These are phyloP conservation scores for Drosophila orena DNA, from an alignment of 1,140 invertebrate species.

Conservation along the genomic window DNA sequence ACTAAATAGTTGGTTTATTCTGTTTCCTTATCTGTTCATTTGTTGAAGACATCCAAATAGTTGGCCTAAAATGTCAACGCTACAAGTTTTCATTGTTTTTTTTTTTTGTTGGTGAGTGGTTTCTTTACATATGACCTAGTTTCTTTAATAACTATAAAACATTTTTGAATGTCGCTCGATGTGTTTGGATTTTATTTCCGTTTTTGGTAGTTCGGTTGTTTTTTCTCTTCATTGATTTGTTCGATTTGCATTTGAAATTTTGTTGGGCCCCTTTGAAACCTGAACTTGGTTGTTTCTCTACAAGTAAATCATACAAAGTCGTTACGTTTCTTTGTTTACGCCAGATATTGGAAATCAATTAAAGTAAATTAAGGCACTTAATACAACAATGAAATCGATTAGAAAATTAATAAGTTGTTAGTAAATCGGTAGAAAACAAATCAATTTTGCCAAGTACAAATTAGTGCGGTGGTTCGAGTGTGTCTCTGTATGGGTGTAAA, in stretches of 20 bases:
- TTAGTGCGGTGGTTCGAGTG: constrained; percentile 70
- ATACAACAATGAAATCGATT: constrained; percentile 55
- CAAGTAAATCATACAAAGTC: constrained; percentile 63
- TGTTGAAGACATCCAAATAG: constrained; percentile 22
- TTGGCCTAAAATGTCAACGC: constrained; percentile 46
- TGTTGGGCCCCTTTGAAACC: constrained; percentile 80
- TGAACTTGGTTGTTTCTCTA: constrained; percentile 65
- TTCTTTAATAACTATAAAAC: constrained; percentile 66
- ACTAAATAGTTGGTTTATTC: constrained; percentile 48
- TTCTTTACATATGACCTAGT: constrained; percentile 52
- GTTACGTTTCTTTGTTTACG: constrained; percentile 32
- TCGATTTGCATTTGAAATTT: constrained; percentile 51
- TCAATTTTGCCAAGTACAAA: constrained; percentile 64
- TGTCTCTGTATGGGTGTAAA: constrained; percentile 20
- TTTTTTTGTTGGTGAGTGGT: constrained; percentile 48
- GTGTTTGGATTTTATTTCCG: constrained; percentile 43
- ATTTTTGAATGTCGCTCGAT: constrained; percentile 77
- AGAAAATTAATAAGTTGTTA: constrained; percentile 51
- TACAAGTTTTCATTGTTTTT: constrained; percentile 26
- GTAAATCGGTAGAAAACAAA: constrained; percentile 51
- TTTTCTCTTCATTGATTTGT: constrained; percentile 48
- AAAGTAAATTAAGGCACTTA: constrained; percentile 80
- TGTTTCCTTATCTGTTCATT: constrained; percentile 10
- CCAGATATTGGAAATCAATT: constrained; percentile 52
- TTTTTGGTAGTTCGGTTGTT: constrained; percentile 38